A percentile compares a stretch with the other conserved stretches of the same genome.
phyloP scores from a whole-genome alignment of 2,888 invertebrate species.

The Pyralis farinalis region DNA sequence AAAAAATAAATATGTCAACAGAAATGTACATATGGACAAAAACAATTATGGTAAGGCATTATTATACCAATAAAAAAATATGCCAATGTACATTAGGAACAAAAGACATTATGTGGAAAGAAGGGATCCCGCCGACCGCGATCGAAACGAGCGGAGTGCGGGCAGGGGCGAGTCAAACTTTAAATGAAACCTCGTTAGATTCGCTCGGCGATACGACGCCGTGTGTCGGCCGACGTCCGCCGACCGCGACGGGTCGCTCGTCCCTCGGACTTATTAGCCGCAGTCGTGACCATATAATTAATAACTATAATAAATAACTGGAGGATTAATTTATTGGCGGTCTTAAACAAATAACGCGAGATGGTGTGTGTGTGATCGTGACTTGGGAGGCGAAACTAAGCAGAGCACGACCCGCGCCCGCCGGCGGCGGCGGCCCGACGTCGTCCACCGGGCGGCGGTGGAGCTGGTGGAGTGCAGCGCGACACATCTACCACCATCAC shows the following conservation, averaged over 20 bases:
- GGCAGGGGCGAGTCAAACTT: background rate
- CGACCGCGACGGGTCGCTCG: no score
- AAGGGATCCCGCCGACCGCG: no score
- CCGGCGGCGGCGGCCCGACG: background rate
- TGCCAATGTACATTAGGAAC: no score
- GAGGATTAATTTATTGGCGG: slow-evolving; percentile 26
- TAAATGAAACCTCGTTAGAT: background rate
- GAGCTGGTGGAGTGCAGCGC: no score
- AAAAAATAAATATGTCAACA: no score
- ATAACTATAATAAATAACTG: slow-evolving; percentile 22
- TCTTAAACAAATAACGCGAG: slow-evolving; percentile 20
- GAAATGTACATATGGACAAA: no score
- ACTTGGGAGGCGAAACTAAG: slow-evolving; percentile 21
- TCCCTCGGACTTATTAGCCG: background rate
- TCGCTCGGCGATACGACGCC: slow-evolving; percentile 3
- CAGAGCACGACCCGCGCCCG: slow-evolving; percentile 10
- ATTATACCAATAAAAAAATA: no score
- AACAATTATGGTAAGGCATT: no score
- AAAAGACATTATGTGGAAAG: no score
- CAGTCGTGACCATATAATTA: slow-evolving; percentile 20
- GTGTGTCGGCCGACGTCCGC: background rate
- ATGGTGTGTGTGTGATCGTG: slow-evolving; percentile 36
- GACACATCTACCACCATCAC: slow-evolving; percentile 17
- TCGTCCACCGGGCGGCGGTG: no score
- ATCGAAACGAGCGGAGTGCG: background rate